These are phyloP conservation scores for Mercenaria mercenaria DNA, from an alignment of 1,140 invertebrate species.

Conservation along the genomic window DNA sequence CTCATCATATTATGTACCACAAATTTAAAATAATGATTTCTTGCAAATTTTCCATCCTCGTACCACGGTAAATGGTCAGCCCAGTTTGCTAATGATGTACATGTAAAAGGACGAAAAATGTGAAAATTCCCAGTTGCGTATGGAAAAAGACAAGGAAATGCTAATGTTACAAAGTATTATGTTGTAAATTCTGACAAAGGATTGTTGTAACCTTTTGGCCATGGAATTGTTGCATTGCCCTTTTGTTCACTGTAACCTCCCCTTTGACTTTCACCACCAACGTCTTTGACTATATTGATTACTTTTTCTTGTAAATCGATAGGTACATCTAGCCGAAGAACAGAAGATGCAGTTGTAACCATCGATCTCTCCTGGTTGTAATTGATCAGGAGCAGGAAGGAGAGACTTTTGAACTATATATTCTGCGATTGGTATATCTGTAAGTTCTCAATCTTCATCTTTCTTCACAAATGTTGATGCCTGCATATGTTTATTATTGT, in stretches of 20 bases:
- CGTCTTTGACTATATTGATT: neutral
- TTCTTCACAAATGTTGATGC: conserved; percentile 34
- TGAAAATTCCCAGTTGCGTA: conserved; percentile 12
- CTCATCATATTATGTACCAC: conserved; percentile 68
- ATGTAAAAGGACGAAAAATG: neutral
- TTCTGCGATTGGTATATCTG: neutral
- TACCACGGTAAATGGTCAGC: neutral
- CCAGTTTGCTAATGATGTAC: neutral
- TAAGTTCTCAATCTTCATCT: too few relatives aligned
- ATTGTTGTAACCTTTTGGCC: conserved; percentile 11
- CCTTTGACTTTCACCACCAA: neutral
- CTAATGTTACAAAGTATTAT: conserved; percentile 34
- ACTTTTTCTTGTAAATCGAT: neutral
- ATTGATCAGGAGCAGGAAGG: neutral
- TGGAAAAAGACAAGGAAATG: conserved; percentile 34
- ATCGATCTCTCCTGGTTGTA: neutral
- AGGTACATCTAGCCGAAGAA: neutral
- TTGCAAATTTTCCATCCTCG: neutral
- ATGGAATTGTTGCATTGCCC: neutral
- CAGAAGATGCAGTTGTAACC: neutral
- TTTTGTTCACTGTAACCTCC: neutral
- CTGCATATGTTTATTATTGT: conserved; percentile 53
- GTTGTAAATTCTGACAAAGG: conserved; percentile 51
- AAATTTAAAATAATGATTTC: neutral
- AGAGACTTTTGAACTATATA: neutral